Evolutionary conservation across 2,888 invertebrate species (phyloP).

Genomic region (Tinea trinotella): DNA sequence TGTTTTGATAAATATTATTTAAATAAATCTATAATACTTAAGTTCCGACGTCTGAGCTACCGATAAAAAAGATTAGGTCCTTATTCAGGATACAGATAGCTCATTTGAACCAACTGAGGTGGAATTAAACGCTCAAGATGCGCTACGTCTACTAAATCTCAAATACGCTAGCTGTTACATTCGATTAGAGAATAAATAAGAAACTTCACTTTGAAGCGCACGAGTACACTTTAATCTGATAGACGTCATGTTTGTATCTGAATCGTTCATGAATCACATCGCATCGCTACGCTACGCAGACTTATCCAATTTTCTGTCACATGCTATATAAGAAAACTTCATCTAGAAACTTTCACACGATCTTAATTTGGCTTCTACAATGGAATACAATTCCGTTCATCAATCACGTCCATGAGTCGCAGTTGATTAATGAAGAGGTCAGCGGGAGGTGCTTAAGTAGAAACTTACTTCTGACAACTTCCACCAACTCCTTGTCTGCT

Average conservation of each 20-base stretch:
- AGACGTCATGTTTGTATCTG: constrained; percentile 9
- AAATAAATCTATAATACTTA: too few relatives aligned
- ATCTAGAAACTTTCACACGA: constrained; percentile 14
- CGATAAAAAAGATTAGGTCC: neutral
- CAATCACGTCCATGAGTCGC: constrained; percentile 22
- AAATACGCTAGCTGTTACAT: neutral
- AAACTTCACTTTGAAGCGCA: neutral
- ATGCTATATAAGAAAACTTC: neutral
- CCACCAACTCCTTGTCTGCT: constrained; percentile 4
- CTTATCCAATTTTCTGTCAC: constrained; percentile 8
- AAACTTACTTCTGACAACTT: constrained; percentile 16
- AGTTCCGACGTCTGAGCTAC: too few relatives aligned
- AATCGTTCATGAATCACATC: constrained; percentile 8
- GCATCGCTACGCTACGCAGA: neutral
- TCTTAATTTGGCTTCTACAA: constrained; percentile 16
- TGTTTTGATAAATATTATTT: too few relatives aligned
- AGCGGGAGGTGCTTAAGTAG: constrained; percentile 19
- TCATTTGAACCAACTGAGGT: constrained; percentile 2
- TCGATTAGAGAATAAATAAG: constrained; percentile 8
- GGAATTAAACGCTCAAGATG: neutral
- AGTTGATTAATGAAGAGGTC: constrained; percentile 22
- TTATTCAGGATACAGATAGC: neutral
- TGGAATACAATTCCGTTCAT: constrained; percentile 19
- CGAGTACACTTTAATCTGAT: constrained; percentile 9
- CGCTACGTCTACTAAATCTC: neutral